Evolutionary conservation across 2,113 vertebrate genomes (phyloP).

Genomic region (Brachyhypopomus occidentalis): DNA sequence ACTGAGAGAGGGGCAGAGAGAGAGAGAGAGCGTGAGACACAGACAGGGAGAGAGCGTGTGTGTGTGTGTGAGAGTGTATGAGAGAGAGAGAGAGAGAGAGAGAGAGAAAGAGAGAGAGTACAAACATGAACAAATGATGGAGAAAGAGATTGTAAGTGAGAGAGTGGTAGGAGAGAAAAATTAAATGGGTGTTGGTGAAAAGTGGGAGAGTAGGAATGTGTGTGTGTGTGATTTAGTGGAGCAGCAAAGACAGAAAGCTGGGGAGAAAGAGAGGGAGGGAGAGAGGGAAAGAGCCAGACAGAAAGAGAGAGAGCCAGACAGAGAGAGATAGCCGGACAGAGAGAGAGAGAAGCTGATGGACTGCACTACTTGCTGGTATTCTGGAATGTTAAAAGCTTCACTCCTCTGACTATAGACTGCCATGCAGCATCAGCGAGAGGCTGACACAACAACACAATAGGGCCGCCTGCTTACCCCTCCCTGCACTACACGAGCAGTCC

Average conservation of each 20-base stretch:
- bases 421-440: background rate
- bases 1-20: background rate
- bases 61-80: background rate
- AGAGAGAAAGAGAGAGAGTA: background rate
- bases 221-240: constrained; percentile 25
- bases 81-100: background rate
- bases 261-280: background rate
- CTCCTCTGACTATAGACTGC: constrained; percentile 5
- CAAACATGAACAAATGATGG: constrained; percentile 34
- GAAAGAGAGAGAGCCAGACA: background rate
- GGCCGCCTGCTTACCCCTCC: background rate
- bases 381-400: constrained; percentile 9
- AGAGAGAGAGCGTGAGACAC: background rate
- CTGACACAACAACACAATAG: background rate
- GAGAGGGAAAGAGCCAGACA: background rate
- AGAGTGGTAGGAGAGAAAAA: constrained; percentile 29
- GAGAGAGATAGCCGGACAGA: background rate
- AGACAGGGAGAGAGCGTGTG: background rate
- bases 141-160: constrained; percentile 34
- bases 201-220: background rate
- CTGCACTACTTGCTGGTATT: constrained; percentile 19
- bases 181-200: constrained; percentile 34
- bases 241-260: background rate
- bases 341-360: background rate
- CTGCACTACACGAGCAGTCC: too few species aligned